Percentiles rank a stretch among this genome's conserved stretches.
Evolutionary conservation across 1,140 invertebrate species (phyloP).

Genomic region (Colletes latitarsis): DNA sequence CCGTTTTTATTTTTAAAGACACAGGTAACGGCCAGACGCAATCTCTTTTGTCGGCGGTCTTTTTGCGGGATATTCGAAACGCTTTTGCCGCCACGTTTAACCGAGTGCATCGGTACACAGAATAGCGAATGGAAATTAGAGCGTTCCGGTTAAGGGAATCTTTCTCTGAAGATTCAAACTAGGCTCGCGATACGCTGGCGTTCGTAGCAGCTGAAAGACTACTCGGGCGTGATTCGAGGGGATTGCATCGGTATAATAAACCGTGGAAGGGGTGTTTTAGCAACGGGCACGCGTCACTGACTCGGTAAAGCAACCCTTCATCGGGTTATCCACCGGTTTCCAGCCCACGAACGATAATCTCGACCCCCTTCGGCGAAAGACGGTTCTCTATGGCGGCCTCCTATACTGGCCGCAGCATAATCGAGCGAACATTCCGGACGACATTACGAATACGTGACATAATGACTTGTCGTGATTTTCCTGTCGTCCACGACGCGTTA

Average conservation of each 20-base stretch:
- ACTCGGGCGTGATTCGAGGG: constrained; percentile 62
- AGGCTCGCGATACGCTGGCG: constrained; percentile 1
- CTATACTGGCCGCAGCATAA: background rate
- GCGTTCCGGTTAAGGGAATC: background rate
- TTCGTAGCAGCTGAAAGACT: constrained; percentile 51
- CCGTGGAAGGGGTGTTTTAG: constrained; percentile 52
- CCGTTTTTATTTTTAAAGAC: background rate
- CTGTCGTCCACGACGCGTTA: background rate
- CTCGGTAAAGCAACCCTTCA: constrained; percentile 75
- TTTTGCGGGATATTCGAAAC: background rate
- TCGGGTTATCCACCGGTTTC: constrained; percentile 69
- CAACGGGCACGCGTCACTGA: constrained; percentile 72
- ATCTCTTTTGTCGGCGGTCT: constrained; percentile 12
- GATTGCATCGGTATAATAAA: constrained; percentile 62
- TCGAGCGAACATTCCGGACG: constrained; percentile 35
- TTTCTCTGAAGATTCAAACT: constrained; percentile 13
- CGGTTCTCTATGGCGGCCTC: constrained; percentile 5
- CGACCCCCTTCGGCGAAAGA: constrained; percentile 42
- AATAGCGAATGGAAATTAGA: constrained; percentile 12
- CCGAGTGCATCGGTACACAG: background rate
- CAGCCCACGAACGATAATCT: constrained; percentile 59
- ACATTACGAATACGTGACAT: constrained; percentile 21
- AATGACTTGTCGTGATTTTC: constrained; percentile 22
- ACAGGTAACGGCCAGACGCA: constrained; percentile 3
- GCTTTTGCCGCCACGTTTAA: background rate